phyloP scores from a whole-genome alignment of 2,797 vertebrate species.

The Pempheris klunzingeri region DNA sequence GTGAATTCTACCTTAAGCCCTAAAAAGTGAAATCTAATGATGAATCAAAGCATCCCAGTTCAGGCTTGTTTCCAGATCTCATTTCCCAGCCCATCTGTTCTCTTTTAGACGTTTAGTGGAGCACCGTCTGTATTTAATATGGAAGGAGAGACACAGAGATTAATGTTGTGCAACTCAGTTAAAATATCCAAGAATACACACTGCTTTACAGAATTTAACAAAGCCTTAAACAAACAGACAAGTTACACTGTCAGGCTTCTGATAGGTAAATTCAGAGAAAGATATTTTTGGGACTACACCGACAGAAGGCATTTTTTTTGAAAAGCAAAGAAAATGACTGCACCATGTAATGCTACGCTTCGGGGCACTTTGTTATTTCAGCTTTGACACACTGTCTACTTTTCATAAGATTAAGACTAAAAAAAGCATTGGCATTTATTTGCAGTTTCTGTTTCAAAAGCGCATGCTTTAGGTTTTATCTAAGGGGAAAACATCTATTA shows the following conservation, averaged over 20 bases:
- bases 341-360: conserved; percentile 7
- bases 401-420: conserved; percentile 25
- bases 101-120: conserved; percentile 65
- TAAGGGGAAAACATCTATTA: neutral
- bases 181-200: conserved; percentile 18
- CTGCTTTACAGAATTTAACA: neutral
- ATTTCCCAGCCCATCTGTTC: conserved; percentile 71
- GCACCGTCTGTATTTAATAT: conserved; percentile 33
- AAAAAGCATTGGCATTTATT: conserved; percentile 14
- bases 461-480: conserved; percentile 12
- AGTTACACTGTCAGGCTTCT: neutral
- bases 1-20: conserved; percentile 36
- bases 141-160: conserved; percentile 30
- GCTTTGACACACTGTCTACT: conserved; percentile 29
- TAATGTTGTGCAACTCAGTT: conserved; percentile 27
- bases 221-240: conserved; percentile 1
- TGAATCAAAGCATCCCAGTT: conserved; percentile 49
- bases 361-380: conserved; percentile 35
- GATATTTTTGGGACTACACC: conserved; percentile 25
- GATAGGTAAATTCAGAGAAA: conserved; percentile 26
- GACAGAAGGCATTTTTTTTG: conserved; percentile 11
- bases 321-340: conserved; percentile 38
- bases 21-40: conserved; percentile 57
- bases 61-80: conserved; percentile 54
- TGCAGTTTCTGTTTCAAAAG: conserved; percentile 33